These are phyloP conservation scores for Drosophila monieri DNA, from an alignment of 2,888 invertebrate genomes.

Conservation along the genomic window DNA sequence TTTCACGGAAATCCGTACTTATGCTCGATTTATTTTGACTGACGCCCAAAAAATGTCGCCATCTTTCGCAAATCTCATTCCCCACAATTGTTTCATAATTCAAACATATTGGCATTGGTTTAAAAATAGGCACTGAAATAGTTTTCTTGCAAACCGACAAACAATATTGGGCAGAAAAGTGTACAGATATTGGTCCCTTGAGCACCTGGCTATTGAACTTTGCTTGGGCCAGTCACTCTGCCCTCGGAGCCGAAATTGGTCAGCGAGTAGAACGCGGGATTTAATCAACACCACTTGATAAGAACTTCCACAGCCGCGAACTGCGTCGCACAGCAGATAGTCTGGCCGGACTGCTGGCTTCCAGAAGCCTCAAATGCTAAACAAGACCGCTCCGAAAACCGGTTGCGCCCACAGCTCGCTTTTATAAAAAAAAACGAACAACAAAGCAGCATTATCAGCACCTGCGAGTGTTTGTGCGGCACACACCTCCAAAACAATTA, in stretches of 20 bases:
- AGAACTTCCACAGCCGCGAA: conserved; percentile 12
- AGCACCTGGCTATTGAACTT: conserved; percentile 29
- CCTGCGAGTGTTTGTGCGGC: conserved; percentile 10
- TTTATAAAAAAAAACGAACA: conserved; percentile 31
- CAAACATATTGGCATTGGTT: neutral
- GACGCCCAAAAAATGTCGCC: conserved; percentile 7
- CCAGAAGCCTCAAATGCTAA: conserved; percentile 7
- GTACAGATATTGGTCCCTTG: neutral
- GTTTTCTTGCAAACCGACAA: neutral
- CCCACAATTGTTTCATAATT: conserved; percentile 57
- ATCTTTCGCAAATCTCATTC: conserved; percentile 3
- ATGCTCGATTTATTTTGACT: neutral
- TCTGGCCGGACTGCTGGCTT: conserved; percentile 8
- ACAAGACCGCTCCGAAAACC: conserved; percentile 33
- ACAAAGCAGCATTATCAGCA: conserved; percentile 55
- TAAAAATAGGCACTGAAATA: conserved; percentile 39
- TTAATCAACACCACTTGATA: conserved; percentile 27
- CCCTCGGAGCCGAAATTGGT: conserved; percentile 6
- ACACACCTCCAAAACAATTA: conserved; percentile 61
- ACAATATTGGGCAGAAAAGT: neutral
- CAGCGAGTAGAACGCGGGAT: neutral
- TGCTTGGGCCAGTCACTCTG: conserved; percentile 18
- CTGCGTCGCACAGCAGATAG: conserved; percentile 33
- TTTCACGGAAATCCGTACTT: no score
- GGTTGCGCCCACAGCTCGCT: conserved; percentile 31